These are phyloP conservation scores for Dioctria linearis DNA, from an alignment of 2,888 invertebrate genomes.

Conservation along the genomic window DNA sequence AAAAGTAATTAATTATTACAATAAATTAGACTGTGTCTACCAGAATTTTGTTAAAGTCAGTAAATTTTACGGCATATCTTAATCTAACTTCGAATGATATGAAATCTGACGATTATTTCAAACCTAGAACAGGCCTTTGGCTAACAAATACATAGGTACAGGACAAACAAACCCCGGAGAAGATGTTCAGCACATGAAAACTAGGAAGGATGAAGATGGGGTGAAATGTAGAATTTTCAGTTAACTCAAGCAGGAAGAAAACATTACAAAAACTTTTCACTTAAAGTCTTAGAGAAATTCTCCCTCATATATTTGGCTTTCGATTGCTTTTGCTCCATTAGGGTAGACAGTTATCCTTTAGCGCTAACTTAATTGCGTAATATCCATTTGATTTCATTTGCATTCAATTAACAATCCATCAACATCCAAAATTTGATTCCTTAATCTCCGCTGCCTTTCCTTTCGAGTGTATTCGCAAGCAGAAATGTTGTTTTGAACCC, in stretches of 20 bases:
- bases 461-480: conserved; percentile 30
- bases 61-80: too few species aligned
- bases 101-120: too few species aligned
- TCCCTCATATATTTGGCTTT: conserved; percentile 59
- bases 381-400: conserved; percentile 63
- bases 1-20: too few species aligned
- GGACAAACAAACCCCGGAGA: too few species aligned
- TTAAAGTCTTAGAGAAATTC: conserved; percentile 58
- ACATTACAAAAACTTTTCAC: conserved; percentile 55
- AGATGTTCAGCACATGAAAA: too few species aligned
- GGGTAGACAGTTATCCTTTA: conserved; percentile 58
- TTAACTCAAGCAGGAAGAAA: conserved; percentile 12
- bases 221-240: too few species aligned
- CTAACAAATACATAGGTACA: too few species aligned
- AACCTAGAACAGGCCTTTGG: too few species aligned
- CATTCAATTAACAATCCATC: conserved; percentile 64
- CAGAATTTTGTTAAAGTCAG: too few species aligned
- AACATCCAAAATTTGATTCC: conserved; percentile 62
- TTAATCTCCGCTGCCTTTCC: conserved; percentile 59
- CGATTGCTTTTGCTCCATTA: conserved; percentile 59
- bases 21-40: too few species aligned
- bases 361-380: conserved; percentile 60
- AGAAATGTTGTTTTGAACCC: conserved; percentile 29
- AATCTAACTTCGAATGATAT: too few species aligned
- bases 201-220: too few species aligned